Percentiles rank a stretch among this genome's conserved stretches.
These are phyloP conservation scores for Cheilosia variabilis DNA, from an alignment of 2,888 invertebrate genomes.

Conservation along the genomic window DNA sequence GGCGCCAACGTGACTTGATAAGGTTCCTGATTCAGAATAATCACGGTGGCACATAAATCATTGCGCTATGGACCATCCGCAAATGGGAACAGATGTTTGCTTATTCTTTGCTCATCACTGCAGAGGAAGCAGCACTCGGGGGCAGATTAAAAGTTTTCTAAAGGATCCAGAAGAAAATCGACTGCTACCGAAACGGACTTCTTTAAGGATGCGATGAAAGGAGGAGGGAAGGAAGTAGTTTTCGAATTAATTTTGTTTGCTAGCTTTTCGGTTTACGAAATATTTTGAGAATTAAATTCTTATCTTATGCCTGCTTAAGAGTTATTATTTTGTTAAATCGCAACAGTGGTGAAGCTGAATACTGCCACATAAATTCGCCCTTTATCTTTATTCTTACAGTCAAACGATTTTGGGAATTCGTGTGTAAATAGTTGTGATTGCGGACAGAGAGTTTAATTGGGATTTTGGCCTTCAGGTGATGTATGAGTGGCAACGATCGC, in stretches of 20 bases:
- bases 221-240: slow-evolving; percentile 33
- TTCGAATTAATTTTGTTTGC: slow-evolving; percentile 45
- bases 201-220: not conserved
- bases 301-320: slow-evolving; percentile 34
- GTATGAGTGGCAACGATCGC: too few species aligned
- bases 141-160: slow-evolving; percentile 32
- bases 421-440: not conserved
- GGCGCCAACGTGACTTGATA: slow-evolving; percentile 70
- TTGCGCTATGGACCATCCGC: slow-evolving; percentile 41
- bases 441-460: not conserved
- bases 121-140: slow-evolving; percentile 2
- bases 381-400: slow-evolving; percentile 24
- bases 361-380: slow-evolving; percentile 8
- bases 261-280: not conserved
- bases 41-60: slow-evolving; percentile 64
- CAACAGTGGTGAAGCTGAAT: not conserved
- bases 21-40: slow-evolving; percentile 51
- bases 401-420: slow-evolving; percentile 10
- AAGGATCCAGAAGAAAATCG: slow-evolving; percentile 10
- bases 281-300: slow-evolving; percentile 40
- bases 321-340: slow-evolving; percentile 15
- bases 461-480: not conserved
- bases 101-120: slow-evolving; percentile 14
- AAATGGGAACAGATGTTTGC: slow-evolving; percentile 56
- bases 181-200: not conserved